Base-by-base conservation (phyloP, 2,888 invertebrate genomes). In the Habrosyne pyritoides region DNA sequence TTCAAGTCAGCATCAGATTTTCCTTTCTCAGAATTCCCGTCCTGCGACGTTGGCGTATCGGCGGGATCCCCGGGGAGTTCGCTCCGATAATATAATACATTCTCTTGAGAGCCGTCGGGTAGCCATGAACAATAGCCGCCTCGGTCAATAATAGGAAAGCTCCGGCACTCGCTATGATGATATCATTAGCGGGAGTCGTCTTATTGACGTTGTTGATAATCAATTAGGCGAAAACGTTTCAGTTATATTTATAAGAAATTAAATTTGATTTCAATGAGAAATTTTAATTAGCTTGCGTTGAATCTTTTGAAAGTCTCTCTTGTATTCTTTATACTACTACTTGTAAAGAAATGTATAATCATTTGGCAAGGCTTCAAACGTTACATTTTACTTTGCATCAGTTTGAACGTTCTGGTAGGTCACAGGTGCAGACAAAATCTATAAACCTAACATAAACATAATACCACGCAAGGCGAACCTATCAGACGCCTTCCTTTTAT, bases 1-100 rank as follows among this genome's bases (percentile, higher is more conserved):
- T 59, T 28, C 36, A 53, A 30, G 48, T 47, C 55, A 7, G 49
- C 59, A 56, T 57, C 52, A 59, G 56, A 69, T 69, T 60, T 60
- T 63, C 61, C 52, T 26, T 54, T 60, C n/a, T 70, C 61, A 70
- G 56, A 62, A 70, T 71, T 66, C 63, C 55, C 50, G 66, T 63
- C 65, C 63, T 62, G 64, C 63, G 60, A 64, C 68, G 53, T 57
- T 58, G 54, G 55, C 59, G 63, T 64, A 63, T 62, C 65, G 61
- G 18, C 30, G 52, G 21, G 12, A 51, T 63, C 73, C 63, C 66
- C 14, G 7, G 64, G 53, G 69, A 61, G 52, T 53, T 55, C 52
- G 22, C 46, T 53, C 53, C 61, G 52, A 64, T 64, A 66, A 61
- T 64, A 68, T 63, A 66, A 64, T 60, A 63, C 61, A 67, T 63